Conservation (phyloP, 2,797 vertebrate genomes). For the Semaprochilodus insignis region DNA sequence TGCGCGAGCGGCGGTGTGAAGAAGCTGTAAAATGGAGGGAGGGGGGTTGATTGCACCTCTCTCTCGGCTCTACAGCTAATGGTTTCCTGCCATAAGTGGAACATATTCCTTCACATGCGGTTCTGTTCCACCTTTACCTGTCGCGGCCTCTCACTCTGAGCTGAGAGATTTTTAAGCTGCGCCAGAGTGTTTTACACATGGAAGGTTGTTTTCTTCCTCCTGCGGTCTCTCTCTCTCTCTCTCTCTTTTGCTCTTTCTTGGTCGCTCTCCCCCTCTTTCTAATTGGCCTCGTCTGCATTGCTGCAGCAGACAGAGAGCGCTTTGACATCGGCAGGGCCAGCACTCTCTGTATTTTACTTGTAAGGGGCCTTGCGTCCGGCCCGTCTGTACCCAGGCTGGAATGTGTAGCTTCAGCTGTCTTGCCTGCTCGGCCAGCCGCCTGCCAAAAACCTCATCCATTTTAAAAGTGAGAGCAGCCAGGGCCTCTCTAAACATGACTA, state of each 20-base stretch:
- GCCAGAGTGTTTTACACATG: slow-evolving; percentile 34
- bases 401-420: slow-evolving; percentile 61
- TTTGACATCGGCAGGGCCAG: slow-evolving; percentile 35
- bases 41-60: slow-evolving; percentile 11
- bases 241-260: slow-evolving; percentile 46
- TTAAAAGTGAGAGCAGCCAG: slow-evolving; percentile 42
- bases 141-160: slow-evolving; percentile 1
- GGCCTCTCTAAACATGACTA: slow-evolving; percentile 71
- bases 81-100: slow-evolving; percentile 46
- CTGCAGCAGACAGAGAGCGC: slow-evolving; percentile 64
- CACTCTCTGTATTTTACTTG: slow-evolving; percentile 46
- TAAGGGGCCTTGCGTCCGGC: slow-evolving; percentile 72
- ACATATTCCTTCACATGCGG: slow-evolving; percentile 21
- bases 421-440: slow-evolving; percentile 21
- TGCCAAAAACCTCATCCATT: slow-evolving; percentile 55
- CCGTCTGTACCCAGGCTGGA: slow-evolving; percentile 70
- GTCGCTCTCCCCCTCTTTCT: slow-evolving; percentile 65
- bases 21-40: slow-evolving; percentile 20
- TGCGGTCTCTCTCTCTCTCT: slow-evolving; percentile 57
- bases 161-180: slow-evolving; percentile 39
- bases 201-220: slow-evolving; percentile 41
- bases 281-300: slow-evolving; percentile 72
- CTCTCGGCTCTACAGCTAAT: slow-evolving; percentile 32
- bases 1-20: background rate
- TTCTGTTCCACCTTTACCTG: slow-evolving; percentile 28